Base-by-base conservation (phyloP, 2,797 vertebrate genomes). In the Pogonophryne albipinna region DNA sequence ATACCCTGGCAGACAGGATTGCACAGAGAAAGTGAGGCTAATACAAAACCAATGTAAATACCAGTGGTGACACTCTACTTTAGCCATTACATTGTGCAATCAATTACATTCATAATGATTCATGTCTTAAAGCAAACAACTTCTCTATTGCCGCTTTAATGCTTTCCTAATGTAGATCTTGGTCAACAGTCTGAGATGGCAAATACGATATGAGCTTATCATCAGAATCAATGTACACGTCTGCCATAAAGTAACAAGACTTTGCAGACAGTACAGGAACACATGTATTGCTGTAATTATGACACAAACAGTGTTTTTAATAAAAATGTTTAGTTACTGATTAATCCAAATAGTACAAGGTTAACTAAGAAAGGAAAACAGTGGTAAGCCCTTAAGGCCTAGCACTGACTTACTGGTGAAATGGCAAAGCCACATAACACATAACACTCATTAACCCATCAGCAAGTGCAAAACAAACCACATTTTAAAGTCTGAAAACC, bases 341-440 rank as follows among this genome's bases (percentile, higher is more conserved):
- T 74, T 70, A 61, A 42, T 52, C 11, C 38, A 59, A 38, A 66
- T 11, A 56, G 66, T 41, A 46, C 11, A 10, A 63, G 60, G 56
- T 66, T 60, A 79, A 67, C 47, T 45, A 65, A 20, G n/a, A 65
- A 65, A 59, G 17, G 60, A 38, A 75, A 69, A 55, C 10, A 81
- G 45, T 45, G 45, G 27, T 3, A 61, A 4, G 12, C 10, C 10
- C 16, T 53, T 6, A 52, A 58, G 44, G 34, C 23, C 19, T 46
- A 17, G 11, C 3, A 59, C 42, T 75, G 45, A 57, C 44, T 66
- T 60, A 44, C 19, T 59, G 17, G 14, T 3, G 19, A 65, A 69
- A 69, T 10, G 49, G 19, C 23, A 57, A 34, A 50, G 4, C 55
- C 67, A 16, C 51, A 55, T 11, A 51, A 41, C 34, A 62, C 60